Conservation (phyloP, 2,888 invertebrate species). For the Pollenia amentaria region DNA sequence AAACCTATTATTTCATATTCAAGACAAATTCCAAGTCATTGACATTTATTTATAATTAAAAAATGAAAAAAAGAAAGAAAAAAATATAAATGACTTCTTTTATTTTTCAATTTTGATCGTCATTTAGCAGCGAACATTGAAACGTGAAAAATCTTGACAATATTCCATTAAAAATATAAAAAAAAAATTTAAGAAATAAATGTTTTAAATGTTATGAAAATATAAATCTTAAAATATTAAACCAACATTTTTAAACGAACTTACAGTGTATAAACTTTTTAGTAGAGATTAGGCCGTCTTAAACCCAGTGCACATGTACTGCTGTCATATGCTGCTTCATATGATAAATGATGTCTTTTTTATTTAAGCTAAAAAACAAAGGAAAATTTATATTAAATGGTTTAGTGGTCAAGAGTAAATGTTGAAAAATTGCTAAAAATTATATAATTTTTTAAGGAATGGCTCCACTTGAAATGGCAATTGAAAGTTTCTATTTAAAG, state of each 20-base stretch:
- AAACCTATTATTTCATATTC: slow-evolving; percentile 34
- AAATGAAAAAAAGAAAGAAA: slow-evolving; percentile 10
- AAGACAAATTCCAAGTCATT: slow-evolving; percentile 44
- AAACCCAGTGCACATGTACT: background rate
- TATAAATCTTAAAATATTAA: background rate
- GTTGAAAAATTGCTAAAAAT: background rate
- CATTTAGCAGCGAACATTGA: slow-evolving; percentile 57
- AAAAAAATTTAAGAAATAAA: background rate
- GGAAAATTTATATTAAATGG: background rate
- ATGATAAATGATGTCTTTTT: slow-evolving; percentile 31
- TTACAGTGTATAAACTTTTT: slow-evolving; percentile 24
- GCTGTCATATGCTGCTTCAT: slow-evolving; percentile 37
- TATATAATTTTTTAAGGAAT: background rate
- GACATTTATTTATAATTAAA: slow-evolving; percentile 59
- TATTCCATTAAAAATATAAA: slow-evolving; percentile 39
- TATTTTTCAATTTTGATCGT: slow-evolving; percentile 31
- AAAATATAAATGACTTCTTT: slow-evolving; percentile 36
- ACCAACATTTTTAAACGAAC: background rate
- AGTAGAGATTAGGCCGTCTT: background rate
- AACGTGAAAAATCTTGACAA: slow-evolving; percentile 61
- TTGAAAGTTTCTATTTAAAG: background rate
- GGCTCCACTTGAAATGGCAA: background rate
- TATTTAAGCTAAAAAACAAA: background rate
- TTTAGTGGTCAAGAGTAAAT: slow-evolving; percentile 37
- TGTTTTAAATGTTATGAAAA: background rate